These are phyloP conservation scores for Neodontobutis hainanensis DNA, from an alignment of 2,113 vertebrate species.

Conservation along the genomic window DNA sequence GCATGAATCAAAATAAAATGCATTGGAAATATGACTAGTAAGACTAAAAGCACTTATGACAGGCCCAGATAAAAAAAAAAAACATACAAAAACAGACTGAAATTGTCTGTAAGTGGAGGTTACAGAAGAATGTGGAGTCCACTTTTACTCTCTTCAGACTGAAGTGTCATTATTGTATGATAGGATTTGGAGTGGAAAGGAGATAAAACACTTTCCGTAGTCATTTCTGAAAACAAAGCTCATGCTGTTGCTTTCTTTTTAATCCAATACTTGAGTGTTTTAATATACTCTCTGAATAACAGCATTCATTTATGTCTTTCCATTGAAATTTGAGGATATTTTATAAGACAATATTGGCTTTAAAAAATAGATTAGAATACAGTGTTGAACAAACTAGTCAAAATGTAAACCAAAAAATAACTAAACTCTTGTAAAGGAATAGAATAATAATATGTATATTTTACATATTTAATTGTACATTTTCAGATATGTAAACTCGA, in stretches of 20 bases:
- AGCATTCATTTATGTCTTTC: not conserved
- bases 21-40: no score
- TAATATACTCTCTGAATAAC: constrained; percentile 6
- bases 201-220: constrained; percentile 29
- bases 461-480: no score
- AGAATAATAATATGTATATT: no score
- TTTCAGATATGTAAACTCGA: no score
- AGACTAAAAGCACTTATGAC: not conserved
- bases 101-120: not conserved
- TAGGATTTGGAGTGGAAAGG: constrained; percentile 25
- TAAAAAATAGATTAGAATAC: no score
- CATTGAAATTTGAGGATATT: no score
- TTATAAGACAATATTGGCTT: no score
- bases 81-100: not conserved
- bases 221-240: constrained; percentile 9
- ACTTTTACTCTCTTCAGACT: constrained; percentile 38
- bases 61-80: constrained; percentile 1
- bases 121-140: constrained; percentile 14
- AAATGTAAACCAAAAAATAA: no score
- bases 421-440: no score
- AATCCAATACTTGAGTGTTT: not conserved
- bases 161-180: constrained; percentile 43
- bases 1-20: no score
- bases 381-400: no score
- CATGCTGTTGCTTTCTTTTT: constrained; percentile 21